Evolutionary conservation across 2,113 vertebrate species (phyloP), one percentile per base, ranked within the genome.

Genomic region (Haliaeetus leucogaster): DNA sequence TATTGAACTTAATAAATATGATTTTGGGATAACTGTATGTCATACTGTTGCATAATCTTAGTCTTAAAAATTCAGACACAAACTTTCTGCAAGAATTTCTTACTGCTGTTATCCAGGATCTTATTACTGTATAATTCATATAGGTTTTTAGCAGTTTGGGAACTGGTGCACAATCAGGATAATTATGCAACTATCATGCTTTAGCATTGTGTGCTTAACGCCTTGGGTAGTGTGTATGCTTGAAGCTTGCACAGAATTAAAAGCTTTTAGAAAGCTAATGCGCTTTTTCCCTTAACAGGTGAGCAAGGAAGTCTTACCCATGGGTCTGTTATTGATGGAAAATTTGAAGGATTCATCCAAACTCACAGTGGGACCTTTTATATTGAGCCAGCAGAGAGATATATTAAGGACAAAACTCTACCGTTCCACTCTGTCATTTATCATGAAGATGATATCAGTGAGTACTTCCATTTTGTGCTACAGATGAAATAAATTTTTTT

Each of bases 401-500:
- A 99, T 94, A 98, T 99, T 77, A 98, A 98, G 97, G 98, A 98
- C 91, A 97, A 95, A 95, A 97, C 96, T 34, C 96, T 98, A 16
- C 98, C 99, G 16, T 99, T 99, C 97, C 99, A 99, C 93, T 99
- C 99, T 29, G 98, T 99, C 97, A 99, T 99, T 95, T 99, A 99
- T 98, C 99, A 99, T 50, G 99, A 99, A 97, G 98, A 99, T 95
- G 99, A 99, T 97, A 99, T 99, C 74, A 95, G 99, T 99, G 97
- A 99, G 99, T 99, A 90, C 40, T 97, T 96, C 34, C 16, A 27
- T 85, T 95, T 79, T 89, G 81, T 91, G 59, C 65, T 82, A 56
- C 74, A 93, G 66, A 63, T 59, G 22, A 90, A 94, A 45, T 66
- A 47, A 26, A 3, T 30, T 32, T 32, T 73, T 50, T 50, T 77